These are phyloP conservation scores for Archaeoteleia sp. DNA, from an alignment of 2,888 invertebrate species.

Conservation along the genomic window DNA sequence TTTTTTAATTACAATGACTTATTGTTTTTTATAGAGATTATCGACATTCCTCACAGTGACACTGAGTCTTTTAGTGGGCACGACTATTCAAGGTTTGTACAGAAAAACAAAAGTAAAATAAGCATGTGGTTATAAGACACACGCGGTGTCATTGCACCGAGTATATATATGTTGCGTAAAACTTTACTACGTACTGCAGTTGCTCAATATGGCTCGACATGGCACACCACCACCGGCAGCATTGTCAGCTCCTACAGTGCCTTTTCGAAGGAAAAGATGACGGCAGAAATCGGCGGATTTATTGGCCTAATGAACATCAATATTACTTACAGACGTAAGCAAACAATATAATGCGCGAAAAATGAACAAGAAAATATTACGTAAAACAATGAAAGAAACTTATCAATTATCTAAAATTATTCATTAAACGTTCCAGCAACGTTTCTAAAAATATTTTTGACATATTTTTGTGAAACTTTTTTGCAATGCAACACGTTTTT, in stretches of 20 bases:
- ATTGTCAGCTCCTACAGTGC: conserved; percentile 92
- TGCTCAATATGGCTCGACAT: conserved; percentile 91
- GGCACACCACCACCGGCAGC: conserved; percentile 91
- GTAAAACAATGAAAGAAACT: too few species aligned
- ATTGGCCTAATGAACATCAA: conserved; percentile 96
- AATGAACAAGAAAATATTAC: too few species aligned
- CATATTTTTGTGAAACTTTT: too few species aligned
- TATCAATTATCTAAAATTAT: too few species aligned
- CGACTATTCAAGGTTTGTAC: conserved; percentile 91
- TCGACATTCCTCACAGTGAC: conserved; percentile 94
- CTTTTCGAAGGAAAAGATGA: conserved; percentile 90
- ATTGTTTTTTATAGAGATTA: conserved; percentile 85
- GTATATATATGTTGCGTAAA: conserved; percentile 45
- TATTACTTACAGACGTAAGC: conserved; percentile 91
- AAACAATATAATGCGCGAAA: conserved; percentile 4
- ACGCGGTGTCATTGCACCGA: conserved; percentile 35
- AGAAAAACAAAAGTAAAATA: too few species aligned
- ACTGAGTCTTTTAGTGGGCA: conserved; percentile 93
- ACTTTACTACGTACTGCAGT: conserved; percentile 78
- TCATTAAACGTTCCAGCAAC: too few species aligned
- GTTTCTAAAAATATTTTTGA: too few species aligned
- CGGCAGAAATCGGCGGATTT: conserved; percentile 92
- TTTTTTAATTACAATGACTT: too few species aligned
- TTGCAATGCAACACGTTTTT: too few species aligned
- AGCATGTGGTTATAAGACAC: conserved; percentile 21